Evolutionary conservation across 2,797 vertebrate species (phyloP).

Genomic region (Chiloscyllium punctatum): DNA sequence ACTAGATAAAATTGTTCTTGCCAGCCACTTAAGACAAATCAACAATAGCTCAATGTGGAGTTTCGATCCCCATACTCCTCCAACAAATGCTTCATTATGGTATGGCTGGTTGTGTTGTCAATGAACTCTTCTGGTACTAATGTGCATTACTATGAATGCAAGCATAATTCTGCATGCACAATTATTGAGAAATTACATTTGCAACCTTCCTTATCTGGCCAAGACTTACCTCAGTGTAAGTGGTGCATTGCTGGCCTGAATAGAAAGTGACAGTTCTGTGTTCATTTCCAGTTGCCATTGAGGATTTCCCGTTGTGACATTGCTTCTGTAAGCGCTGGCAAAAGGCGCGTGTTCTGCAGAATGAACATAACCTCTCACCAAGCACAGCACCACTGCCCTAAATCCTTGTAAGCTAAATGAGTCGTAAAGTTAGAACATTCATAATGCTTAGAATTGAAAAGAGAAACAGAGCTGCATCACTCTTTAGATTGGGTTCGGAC

Average conservation of each 20-base stretch:
- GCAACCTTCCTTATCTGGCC: background rate
- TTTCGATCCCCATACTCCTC: background rate
- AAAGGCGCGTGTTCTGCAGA: background rate
- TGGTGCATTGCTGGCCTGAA: background rate
- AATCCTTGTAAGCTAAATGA: background rate
- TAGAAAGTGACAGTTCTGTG: background rate
- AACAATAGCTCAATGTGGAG: background rate
- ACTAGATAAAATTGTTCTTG: background rate
- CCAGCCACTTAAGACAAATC: background rate
- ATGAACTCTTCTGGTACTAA: background rate
- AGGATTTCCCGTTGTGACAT: background rate
- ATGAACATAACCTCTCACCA: background rate
- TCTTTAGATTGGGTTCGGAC: background rate
- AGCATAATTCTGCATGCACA: background rate
- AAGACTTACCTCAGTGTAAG: background rate
- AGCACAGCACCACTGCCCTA: background rate
- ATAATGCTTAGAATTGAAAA: background rate
- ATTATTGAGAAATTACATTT: background rate
- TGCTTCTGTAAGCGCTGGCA: background rate
- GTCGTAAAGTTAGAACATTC: background rate
- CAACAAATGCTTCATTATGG: background rate
- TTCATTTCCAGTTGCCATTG: background rate
- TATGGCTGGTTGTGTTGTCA: background rate
- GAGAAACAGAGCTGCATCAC: background rate
- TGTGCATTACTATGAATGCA: background rate